Conservation (phyloP, 2,113 vertebrate species). For the Salvelinus namaycush region DNA sequence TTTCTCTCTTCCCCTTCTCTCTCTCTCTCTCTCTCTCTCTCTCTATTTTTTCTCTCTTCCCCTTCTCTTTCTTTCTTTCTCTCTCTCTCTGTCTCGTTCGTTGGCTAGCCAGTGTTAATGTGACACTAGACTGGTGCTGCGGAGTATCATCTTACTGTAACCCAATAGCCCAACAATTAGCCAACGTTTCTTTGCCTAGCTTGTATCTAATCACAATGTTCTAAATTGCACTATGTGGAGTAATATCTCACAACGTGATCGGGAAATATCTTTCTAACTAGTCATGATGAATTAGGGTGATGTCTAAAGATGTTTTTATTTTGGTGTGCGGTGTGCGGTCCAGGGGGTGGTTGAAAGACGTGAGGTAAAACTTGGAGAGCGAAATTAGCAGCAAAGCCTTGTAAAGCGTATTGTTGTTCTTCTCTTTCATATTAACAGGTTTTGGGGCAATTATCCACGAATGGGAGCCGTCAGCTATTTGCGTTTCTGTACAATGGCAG, state of each 20-base stretch:
- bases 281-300: too few relatives aligned
- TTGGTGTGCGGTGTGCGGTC: slow-evolving; percentile 34
- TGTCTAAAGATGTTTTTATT: slow-evolving; percentile 18
- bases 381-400: slow-evolving; percentile 56
- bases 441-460: slow-evolving; percentile 53
- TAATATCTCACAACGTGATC: too few relatives aligned
- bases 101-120: too few relatives aligned
- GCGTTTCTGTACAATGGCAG: slow-evolving; percentile 21
- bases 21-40: too few relatives aligned
- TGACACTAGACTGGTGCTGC: slow-evolving; percentile 31
- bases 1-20: too few relatives aligned
- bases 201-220: too few relatives aligned
- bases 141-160: slow-evolving; percentile 50
- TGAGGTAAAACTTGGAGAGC: background rate
- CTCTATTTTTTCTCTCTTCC: too few relatives aligned
- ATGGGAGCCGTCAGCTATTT: slow-evolving; percentile 54
- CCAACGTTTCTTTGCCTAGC: background rate
- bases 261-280: too few relatives aligned
- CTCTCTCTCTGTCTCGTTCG: too few relatives aligned
- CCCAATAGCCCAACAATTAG: slow-evolving; percentile 51
- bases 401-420: slow-evolving; percentile 58
- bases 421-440: slow-evolving; percentile 62
- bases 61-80: too few relatives aligned
- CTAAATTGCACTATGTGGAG: too few relatives aligned
- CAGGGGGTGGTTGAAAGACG: background rate